Evolutionary conservation across 2,113 vertebrate species (phyloP).

Genomic region (Numida meleagris): DNA sequence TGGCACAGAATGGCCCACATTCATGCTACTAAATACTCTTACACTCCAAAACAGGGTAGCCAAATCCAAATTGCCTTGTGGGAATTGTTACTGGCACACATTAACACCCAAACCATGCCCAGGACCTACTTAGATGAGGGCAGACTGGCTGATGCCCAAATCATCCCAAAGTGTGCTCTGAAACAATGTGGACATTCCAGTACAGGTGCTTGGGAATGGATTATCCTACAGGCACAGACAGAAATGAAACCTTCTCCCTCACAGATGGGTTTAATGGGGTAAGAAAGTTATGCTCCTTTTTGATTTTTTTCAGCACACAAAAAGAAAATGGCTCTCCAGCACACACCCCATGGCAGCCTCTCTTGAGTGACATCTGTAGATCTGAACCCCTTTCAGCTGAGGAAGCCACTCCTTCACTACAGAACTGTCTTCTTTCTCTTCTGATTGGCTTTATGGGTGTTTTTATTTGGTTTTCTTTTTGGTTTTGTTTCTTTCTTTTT

Average conservation of each 20-base stretch:
- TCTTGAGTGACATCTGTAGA: not conserved
- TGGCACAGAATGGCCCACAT: not conserved
- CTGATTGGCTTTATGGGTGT: fast-evolving
- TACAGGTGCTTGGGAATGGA: fast-evolving
- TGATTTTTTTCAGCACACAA: not conserved
- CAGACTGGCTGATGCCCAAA: not conserved
- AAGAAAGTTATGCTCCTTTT: not conserved
- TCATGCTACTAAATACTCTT: not conserved
- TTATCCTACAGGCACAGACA: not conserved
- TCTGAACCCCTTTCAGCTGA: not conserved
- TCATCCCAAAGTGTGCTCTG: fast-evolving
- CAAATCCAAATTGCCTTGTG: not conserved
- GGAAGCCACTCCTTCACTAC: not conserved
- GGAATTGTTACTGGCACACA: not conserved
- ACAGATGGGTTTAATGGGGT: not conserved
- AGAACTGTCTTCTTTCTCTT: not conserved
- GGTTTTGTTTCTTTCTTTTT: not conserved
- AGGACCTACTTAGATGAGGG: not conserved
- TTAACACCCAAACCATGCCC: not conserved
- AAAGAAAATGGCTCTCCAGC: not conserved
- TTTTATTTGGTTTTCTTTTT: not conserved
- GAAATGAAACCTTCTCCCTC: not conserved
- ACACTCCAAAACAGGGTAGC: not conserved
- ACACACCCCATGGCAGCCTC: not conserved
- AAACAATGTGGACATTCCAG: not conserved